phyloP scores from a whole-genome alignment of 1,140 invertebrate genomes.

The Drosophila subobscura region DNA sequence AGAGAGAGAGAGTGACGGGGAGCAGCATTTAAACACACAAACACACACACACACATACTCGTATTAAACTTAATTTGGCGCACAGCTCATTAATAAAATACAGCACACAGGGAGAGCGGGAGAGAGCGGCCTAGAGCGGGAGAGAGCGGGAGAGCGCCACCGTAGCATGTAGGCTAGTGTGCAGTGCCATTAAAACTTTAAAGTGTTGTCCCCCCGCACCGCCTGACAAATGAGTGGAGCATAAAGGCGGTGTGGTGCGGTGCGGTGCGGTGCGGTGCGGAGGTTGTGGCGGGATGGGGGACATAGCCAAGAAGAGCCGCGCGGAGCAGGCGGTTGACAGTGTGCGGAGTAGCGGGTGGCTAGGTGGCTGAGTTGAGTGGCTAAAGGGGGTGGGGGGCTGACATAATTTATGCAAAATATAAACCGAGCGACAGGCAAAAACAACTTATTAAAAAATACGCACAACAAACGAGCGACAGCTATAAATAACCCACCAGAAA shows the following conservation, averaged over 20 bases:
- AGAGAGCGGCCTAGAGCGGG: no score
- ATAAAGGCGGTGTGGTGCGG: no score
- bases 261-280: no score
- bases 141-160: neutral
- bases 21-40: slow-evolving; percentile 47
- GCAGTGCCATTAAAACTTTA: slow-evolving; percentile 60
- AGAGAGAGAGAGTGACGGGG: slow-evolving; percentile 3
- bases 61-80: slow-evolving; percentile 76
- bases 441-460: slow-evolving; percentile 73
- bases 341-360: neutral
- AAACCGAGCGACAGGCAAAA: slow-evolving; percentile 67
- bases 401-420: slow-evolving; percentile 80
- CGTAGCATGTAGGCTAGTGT: slow-evolving; percentile 7
- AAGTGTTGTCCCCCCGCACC: slow-evolving; percentile 33
- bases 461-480: slow-evolving; percentile 69
- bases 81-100: slow-evolving; percentile 78
- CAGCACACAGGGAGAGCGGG: slow-evolving; percentile 3
- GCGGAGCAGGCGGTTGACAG: slow-evolving; percentile 1
- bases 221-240: no score
- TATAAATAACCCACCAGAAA: slow-evolving; percentile 62
- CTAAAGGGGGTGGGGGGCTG: slow-evolving; percentile 25
- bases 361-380: neutral
- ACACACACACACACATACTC: slow-evolving; percentile 49
- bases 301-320: no score
- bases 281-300: no score